These are phyloP conservation scores for Montipora cactus DNA, from an alignment of 64 coral and sea anemone genomes.

Conservation along the genomic window DNA sequence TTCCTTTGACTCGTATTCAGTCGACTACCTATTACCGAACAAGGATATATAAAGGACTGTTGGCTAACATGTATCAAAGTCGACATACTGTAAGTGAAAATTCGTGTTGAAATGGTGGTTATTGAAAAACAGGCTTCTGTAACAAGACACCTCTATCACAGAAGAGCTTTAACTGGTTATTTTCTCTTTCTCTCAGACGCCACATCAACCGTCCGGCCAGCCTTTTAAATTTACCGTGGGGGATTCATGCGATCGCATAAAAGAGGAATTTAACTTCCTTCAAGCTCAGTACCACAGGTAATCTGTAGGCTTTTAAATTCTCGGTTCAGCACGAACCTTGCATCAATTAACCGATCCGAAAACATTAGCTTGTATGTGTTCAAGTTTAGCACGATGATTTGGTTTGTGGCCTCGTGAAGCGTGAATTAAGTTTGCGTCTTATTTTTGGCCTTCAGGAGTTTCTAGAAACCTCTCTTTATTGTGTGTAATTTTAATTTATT, in stretches of 20 bases:
- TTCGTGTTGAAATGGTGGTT: slow-evolving; percentile 86
- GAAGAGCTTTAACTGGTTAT: slow-evolving; percentile 48
- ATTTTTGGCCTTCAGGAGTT: not conserved
- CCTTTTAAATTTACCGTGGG: slow-evolving; percentile 98
- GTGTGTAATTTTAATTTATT: slow-evolving; percentile 86
- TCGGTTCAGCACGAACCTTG: slow-evolving; percentile 80
- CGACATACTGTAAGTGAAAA: slow-evolving; percentile 96
- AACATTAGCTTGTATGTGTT: slow-evolving; percentile 60
- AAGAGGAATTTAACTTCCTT: slow-evolving; percentile 99
- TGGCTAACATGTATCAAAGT: slow-evolving; percentile 91
- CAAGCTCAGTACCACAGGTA: slow-evolving; percentile 99
- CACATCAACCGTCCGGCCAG: slow-evolving; percentile 95
- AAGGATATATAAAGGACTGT: slow-evolving; percentile 32
- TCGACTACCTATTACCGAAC: slow-evolving; percentile 45
- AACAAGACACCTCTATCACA: slow-evolving; percentile 85
- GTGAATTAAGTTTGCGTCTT: slow-evolving; percentile 47
- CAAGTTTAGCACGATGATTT: slow-evolving; percentile 41
- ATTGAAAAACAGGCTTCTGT: slow-evolving; percentile 86
- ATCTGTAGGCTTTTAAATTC: slow-evolving; percentile 34
- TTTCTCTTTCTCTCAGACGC: slow-evolving; percentile 84
- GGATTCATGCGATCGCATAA: slow-evolving; percentile 98
- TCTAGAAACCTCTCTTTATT: slow-evolving; percentile 34
- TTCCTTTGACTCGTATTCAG: slow-evolving; percentile 82
- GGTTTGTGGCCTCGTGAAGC: slow-evolving; percentile 15
- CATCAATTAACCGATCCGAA: slow-evolving; percentile 96